Evolutionary conservation across 2,888 invertebrate species (phyloP).

Genomic region (Uropetala carovei): DNA sequence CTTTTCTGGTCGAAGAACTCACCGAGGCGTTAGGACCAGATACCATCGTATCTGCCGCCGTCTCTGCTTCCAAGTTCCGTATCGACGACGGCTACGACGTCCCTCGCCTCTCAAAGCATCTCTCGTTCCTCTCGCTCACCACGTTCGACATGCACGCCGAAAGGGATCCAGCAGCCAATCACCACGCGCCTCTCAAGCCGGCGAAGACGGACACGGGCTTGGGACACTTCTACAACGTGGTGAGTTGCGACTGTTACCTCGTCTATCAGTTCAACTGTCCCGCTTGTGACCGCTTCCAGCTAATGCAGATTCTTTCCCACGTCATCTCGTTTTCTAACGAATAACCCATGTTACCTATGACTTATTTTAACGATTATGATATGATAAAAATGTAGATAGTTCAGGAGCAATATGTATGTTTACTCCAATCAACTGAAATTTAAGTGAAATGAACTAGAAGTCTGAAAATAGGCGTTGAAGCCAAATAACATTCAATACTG

Average conservation of each 20-base stretch:
- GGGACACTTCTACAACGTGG: conserved; percentile 78
- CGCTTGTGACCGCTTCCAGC: too few species aligned
- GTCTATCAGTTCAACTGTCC: too few species aligned
- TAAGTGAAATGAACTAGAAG: too few species aligned
- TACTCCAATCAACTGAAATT: too few species aligned
- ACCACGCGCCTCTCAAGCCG: conserved; percentile 76
- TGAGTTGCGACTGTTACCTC: conserved; percentile 72
- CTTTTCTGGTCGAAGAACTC: conserved; percentile 79
- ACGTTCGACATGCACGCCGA: conserved; percentile 81
- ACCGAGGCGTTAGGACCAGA: conserved; percentile 79
- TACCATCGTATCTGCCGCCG: conserved; percentile 78
- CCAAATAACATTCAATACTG: too few species aligned
- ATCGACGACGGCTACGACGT: conserved; percentile 83
- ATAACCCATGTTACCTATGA: too few species aligned
- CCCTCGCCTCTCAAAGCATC: conserved; percentile 78
- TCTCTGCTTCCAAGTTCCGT: conserved; percentile 80
- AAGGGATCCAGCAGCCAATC: conserved; percentile 74
- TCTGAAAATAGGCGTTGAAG: too few species aligned
- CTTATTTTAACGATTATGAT: too few species aligned
- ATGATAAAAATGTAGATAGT: too few species aligned
- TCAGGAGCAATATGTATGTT: too few species aligned
- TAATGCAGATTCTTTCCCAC: too few species aligned
- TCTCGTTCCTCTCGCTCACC: conserved; percentile 83
- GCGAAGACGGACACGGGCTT: conserved; percentile 76
- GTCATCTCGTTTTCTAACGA: too few species aligned